Evolutionary conservation across 2,888 invertebrate species (phyloP).

Genomic region (Drosophila demipolita): DNA sequence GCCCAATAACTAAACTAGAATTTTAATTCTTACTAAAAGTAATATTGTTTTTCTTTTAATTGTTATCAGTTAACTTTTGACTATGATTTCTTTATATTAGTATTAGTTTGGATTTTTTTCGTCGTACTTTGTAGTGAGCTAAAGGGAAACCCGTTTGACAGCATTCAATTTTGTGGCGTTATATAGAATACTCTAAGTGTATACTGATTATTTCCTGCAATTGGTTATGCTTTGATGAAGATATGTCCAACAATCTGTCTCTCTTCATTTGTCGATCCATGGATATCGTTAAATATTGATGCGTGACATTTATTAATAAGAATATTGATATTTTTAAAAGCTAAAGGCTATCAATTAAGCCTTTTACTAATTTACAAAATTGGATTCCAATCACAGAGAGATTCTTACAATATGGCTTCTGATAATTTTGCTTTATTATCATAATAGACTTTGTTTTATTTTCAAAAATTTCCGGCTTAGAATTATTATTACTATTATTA

Average conservation of each 20-base stretch:
- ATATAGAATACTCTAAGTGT: not conserved
- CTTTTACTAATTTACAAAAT: not conserved
- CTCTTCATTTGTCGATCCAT: not conserved
- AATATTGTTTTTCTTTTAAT: not conserved
- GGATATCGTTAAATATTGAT: not conserved
- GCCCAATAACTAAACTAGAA: not conserved
- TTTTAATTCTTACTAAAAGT: not conserved
- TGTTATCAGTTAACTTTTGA: not conserved
- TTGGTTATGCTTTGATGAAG: not conserved
- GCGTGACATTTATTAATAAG: not conserved
- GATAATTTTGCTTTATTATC: not conserved
- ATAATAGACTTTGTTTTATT: not conserved
- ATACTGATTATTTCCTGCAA: not conserved
- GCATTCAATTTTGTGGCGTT: slow-evolving; percentile 42
- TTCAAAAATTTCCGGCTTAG: not conserved
- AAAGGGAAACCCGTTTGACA: slow-evolving; percentile 59
- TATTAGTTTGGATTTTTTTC: slow-evolving; percentile 11
- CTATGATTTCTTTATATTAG: slow-evolving; percentile 35
- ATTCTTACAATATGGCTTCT: not conserved
- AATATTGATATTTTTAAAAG: not conserved
- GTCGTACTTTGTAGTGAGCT: slow-evolving; percentile 4
- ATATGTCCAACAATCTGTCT: not conserved
- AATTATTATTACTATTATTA: too few species aligned
- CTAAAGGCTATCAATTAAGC: not conserved
- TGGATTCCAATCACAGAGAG: not conserved